Evolutionary conservation across 1,140 invertebrate genomes (phyloP).

Genomic region (Aradophagus sp.): DNA sequence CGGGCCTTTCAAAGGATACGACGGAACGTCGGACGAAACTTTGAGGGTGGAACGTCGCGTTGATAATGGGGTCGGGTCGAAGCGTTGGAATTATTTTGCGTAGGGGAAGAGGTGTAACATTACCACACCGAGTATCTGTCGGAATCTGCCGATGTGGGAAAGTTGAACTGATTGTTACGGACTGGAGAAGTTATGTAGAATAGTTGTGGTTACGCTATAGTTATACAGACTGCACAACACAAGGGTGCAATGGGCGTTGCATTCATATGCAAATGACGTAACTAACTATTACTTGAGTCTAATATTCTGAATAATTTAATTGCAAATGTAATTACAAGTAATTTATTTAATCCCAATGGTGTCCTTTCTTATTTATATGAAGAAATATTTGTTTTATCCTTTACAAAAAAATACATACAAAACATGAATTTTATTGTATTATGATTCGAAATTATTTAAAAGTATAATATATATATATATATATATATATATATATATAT

Average conservation of each 20-base stretch:
- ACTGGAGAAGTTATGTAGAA: constrained; percentile 2
- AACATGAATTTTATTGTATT: too few species aligned
- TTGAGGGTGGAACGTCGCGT: constrained; percentile 29
- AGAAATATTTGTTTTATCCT: too few species aligned
- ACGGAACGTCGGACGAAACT: constrained; percentile 20
- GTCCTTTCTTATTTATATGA: too few species aligned
- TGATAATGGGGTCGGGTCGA: constrained; percentile 41
- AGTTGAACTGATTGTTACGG: constrained; percentile 3
- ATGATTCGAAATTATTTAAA: too few species aligned
- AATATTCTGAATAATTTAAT: too few species aligned
- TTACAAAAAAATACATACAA: too few species aligned
- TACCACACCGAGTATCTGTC: constrained; percentile 15
- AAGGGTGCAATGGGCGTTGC: neutral
- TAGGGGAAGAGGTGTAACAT: constrained; percentile 37
- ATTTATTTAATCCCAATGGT: too few species aligned
- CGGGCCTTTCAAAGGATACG: constrained; percentile 18
- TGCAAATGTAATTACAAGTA: too few species aligned
- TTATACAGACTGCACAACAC: constrained; percentile 1
- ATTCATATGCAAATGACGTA: too few species aligned
- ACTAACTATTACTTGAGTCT: too few species aligned
- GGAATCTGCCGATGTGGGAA: constrained; percentile 20
- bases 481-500: too few species aligned
- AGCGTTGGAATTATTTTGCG: constrained; percentile 26
- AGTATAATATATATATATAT: too few species aligned
- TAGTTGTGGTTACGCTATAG: neutral